phyloP scores from a whole-genome alignment of 2,797 vertebrate species.

The Mus minutoides region DNA sequence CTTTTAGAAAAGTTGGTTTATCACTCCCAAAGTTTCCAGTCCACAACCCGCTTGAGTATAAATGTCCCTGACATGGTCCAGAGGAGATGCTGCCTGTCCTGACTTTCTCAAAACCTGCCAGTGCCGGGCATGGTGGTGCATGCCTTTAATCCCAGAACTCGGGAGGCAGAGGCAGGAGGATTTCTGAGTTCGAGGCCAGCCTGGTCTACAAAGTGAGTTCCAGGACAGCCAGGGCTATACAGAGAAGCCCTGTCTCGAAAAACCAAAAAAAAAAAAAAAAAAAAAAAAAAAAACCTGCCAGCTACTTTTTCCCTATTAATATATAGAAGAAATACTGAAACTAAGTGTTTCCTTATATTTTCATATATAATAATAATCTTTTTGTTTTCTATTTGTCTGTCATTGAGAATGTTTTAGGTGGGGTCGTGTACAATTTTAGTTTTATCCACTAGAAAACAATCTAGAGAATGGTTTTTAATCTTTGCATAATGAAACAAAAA shows the following conservation, averaged over 20 bases:
- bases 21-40: neutral
- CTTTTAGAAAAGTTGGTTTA: neutral
- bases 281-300: neutral
- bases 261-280: too few species aligned
- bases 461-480: neutral
- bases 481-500: neutral
- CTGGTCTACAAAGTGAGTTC: too few species aligned
- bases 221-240: too few species aligned
- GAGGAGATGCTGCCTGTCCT: neutral
- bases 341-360: neutral
- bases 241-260: too few species aligned
- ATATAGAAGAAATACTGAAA: neutral
- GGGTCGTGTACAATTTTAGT: neutral
- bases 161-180: too few species aligned
- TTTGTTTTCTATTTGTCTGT: conserved; percentile 11
- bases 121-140: too few species aligned
- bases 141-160: too few species aligned
- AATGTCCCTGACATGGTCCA: neutral
- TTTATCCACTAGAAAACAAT: neutral
- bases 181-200: too few species aligned
- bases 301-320: neutral
- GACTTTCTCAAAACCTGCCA: neutral
- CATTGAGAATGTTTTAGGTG: neutral
- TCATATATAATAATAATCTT: neutral
- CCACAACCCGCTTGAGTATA: neutral